Evolutionary conservation across 2,888 invertebrate species (phyloP), one percentile per base, ranked within the genome.

Genomic region (Leistus spinibarbis): DNA sequence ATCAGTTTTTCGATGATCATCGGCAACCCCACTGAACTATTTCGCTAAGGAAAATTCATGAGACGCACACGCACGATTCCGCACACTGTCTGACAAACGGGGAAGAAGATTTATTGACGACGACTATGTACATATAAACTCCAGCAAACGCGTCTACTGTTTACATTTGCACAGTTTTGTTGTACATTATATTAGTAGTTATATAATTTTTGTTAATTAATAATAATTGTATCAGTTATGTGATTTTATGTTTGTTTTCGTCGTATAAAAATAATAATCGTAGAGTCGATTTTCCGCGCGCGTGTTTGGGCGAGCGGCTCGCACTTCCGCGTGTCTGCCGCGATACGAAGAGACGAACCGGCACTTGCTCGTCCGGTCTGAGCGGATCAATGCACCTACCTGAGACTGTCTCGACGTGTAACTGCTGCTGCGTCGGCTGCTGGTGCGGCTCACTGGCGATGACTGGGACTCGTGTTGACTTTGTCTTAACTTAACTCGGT

Each of bases 301-400:
- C 57, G 57, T 57, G 57, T 57, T 17, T 57, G 19, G 40, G 40
- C 40, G 40, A 40, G 40, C 57, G 57, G 40, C 20, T 40, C 66
- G 53, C 68, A 68, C 68, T 68, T 68, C 68, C 68, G 68, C 68
- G 56, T 68, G 22, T 13, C 9, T 20, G 16, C 64, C 16, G 19
- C 23, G 24, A 13, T 22, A 17, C 60, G 19, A 10, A 22, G 60
- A 64, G 64, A 64, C 27, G 66, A 19, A 68, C 68, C 56, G 68
- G 68, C 68, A 66, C 53, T 53, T 27, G 66, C 16, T 54, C n/a
- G 66, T 66, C 56, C 69, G 76, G 76, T 76, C 65, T 76, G 72
- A 17, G 27, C 54, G 24, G 76, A 71, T 71, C 78, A 77, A 69
- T 77, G 76, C 78, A 80, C 80, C 79, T 79, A 80, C 80, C 80